Base-by-base conservation (phyloP, 2,797 vertebrate genomes). In the Thalassophryne amazonica region DNA sequence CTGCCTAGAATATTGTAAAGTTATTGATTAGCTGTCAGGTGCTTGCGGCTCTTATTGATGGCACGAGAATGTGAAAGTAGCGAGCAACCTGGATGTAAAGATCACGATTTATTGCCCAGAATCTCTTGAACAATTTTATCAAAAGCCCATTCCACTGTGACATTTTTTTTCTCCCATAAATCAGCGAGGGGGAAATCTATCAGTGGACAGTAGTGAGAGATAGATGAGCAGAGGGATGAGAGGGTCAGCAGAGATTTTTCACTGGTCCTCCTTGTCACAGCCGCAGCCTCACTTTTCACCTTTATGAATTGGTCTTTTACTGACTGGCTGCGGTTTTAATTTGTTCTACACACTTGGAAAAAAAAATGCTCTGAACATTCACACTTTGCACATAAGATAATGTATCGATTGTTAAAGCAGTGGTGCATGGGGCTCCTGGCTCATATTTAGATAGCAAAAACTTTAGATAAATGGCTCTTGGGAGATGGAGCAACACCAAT, bases 51-150 rank as follows among this genome's bases (percentile, higher is more conserved):
- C 87, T 95, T 97, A 98, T 98, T 95, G 95, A 99, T 96, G 94
- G 91, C 75, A 69, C 83, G 81, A 93, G 93, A 96, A 96, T 96
- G 93, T 94, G 94, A 94, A 97, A 96, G 92, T 93, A 94, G 94
- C 92, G 79, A 83, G 91, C 85, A 91, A 92, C 91, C 93, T 93
- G 93, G 91, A 92, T 94, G 93, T 93, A 94, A 95, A 94, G 95
- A 98, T 94, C 92, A 94, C 93, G 93, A 99, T 99, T 98, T 98
- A 99, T 98, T 91, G 93, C 95, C 86, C 89, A 88, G 92, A 94
- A 98, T 97, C 97, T 95, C 93, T 94, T 92, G 93, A 97, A 98
- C 95, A 98, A 98, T 99, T 99, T 98, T 98, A 98, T 99, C 96
- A 99, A 98, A 99, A 97, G 94, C 95, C 95, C 93, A 97, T 98